Percentiles rank a stretch among this genome's conserved stretches.
phyloP scores from a whole-genome alignment of 2,888 invertebrate genomes.

The Eupithecia insigniata region DNA sequence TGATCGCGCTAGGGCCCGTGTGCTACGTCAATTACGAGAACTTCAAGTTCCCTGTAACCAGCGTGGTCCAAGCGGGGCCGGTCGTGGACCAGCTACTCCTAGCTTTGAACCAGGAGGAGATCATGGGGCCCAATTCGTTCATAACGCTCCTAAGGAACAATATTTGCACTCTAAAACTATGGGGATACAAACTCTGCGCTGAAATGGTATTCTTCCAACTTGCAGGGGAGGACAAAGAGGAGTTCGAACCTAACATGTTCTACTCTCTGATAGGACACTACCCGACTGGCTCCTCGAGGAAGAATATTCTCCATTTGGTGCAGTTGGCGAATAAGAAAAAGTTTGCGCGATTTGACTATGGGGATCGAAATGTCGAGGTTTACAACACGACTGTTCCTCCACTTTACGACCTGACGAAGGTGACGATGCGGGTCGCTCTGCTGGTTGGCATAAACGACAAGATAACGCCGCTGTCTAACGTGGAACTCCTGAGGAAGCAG shows the following conservation, averaged over 20 bases:
- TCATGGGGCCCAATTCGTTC: conserved; percentile 27
- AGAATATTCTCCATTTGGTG: conserved; percentile 49
- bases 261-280: conserved; percentile 49
- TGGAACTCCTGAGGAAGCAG: conserved; percentile 32
- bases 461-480: conserved; percentile 63
- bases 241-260: conserved; percentile 78
- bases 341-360: conserved; percentile 35
- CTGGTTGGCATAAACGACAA: conserved; percentile 81
- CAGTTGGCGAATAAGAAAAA: conserved; percentile 25
- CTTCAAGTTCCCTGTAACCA: conserved; percentile 24
- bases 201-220: conserved; percentile 29
- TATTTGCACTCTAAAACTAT: conserved; percentile 20
- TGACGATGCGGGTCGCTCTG: conserved; percentile 58
- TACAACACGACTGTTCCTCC: conserved; percentile 30
- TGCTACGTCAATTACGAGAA: conserved; percentile 63
- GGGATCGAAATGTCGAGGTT: conserved; percentile 17
- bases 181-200: conserved; percentile 36
- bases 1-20: conserved; percentile 83
- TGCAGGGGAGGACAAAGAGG: conserved; percentile 78
- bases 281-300: conserved; percentile 53
- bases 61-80: conserved; percentile 19
- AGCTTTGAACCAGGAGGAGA: conserved; percentile 30
- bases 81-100: conserved; percentile 21
- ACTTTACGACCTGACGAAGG: conserved; percentile 39
- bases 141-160: conserved; percentile 18